These are phyloP conservation scores for Ophioninae sp. DNA, from an alignment of 2,888 invertebrate genomes.

Conservation along the genomic window DNA sequence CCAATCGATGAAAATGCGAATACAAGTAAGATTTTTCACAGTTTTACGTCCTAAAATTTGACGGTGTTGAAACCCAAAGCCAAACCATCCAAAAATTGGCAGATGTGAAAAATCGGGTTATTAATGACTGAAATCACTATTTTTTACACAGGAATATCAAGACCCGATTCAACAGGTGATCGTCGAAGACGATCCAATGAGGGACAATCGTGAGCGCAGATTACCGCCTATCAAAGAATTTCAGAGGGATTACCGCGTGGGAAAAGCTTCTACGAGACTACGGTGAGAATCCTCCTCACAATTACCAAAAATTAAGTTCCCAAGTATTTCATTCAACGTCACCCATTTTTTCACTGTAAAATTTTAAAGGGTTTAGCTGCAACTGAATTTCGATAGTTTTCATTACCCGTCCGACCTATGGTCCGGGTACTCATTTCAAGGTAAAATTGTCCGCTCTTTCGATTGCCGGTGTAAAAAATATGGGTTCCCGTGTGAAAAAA, in stretches of 20 bases:
- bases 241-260: conserved; percentile 82
- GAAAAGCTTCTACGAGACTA: conserved; percentile 87
- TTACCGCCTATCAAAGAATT: conserved; percentile 93
- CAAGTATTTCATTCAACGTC: no score
- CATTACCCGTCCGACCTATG: no score
- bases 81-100: neutral
- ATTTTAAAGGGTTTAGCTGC: no score
- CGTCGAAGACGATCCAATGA: conserved; percentile 76
- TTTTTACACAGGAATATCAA: conserved; percentile 75
- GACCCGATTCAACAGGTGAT: conserved; percentile 76
- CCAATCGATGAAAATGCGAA: conserved; percentile 88
- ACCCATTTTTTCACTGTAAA: no score
- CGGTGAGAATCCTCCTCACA: conserved; percentile 81
- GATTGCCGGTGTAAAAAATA: no score
- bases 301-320: neutral
- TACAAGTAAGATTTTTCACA: conserved; percentile 71
- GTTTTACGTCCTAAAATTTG: neutral
- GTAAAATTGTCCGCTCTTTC: no score
- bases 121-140: neutral
- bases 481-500: no score
- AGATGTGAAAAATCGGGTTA: neutral
- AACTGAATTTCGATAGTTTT: no score
- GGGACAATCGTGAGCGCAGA: conserved; percentile 81
- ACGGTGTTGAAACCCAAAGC: neutral
- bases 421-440: no score